Percentiles rank a stretch among this genome's conserved stretches.
phyloP scores from a whole-genome alignment of 2,113 vertebrate species.

The Sula dactylatra region DNA sequence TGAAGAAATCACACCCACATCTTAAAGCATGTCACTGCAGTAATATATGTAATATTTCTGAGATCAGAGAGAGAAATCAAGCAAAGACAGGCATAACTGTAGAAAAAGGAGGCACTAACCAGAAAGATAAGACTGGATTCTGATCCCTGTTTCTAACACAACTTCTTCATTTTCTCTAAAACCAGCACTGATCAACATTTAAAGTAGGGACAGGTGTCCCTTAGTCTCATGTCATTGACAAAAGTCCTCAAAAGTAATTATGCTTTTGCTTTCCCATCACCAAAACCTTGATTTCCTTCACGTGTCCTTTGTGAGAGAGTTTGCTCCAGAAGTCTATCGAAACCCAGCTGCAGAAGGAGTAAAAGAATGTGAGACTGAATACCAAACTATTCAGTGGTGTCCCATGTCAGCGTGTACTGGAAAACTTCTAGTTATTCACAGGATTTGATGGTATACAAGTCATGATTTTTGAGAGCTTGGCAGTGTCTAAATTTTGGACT shows the following conservation, averaged over 20 bases:
- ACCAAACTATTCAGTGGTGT: neutral
- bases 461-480: neutral
- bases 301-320: fast-evolving
- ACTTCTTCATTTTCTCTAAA: neutral
- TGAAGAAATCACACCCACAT: neutral
- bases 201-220: neutral
- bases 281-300: neutral
- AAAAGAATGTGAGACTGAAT: neutral
- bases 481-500: neutral
- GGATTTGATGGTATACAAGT: neutral
- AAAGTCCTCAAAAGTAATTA: neutral
- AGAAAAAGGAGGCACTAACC: neutral
- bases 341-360: neutral
- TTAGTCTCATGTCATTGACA: neutral
- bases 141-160: neutral
- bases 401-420: neutral
- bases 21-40: neutral
- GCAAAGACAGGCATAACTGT: neutral
- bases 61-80: neutral
- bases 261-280: neutral
- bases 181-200: neutral
- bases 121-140: neutral
- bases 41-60: neutral
- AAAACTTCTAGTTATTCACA: neutral
- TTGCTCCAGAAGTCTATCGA: neutral